Conservation (phyloP, 1,140 invertebrate species). For the Dryas iulia region DNA sequence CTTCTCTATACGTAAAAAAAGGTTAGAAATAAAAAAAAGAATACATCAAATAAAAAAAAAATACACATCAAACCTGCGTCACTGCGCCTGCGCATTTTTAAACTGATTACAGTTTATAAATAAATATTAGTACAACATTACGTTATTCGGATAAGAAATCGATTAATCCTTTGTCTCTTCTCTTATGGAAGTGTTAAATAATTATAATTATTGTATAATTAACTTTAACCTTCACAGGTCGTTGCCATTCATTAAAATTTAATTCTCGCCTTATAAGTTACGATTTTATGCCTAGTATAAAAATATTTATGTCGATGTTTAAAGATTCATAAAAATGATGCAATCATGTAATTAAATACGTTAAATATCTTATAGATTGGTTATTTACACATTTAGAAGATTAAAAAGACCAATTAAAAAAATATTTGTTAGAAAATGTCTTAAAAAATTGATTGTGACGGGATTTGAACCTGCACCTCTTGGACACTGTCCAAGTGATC, state of each 20-base stretch:
- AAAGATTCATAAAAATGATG: no score
- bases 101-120: constrained; percentile 1
- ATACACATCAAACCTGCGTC: neutral
- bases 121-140: constrained; percentile 7
- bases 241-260: constrained; percentile 2
- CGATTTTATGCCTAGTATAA: neutral
- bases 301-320: neutral
- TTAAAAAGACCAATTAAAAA: no score
- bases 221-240: constrained; percentile 12
- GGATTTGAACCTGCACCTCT: no score
- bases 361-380: no score
- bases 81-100: constrained; percentile 11
- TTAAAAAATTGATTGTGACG: no score
- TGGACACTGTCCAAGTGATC: no score
- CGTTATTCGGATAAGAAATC: constrained; percentile 12
- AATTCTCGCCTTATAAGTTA: neutral
- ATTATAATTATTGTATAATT: constrained; percentile 20
- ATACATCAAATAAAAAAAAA: no score
- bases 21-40: no score
- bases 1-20: no score
- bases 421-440: no score
- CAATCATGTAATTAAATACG: no score
- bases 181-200: constrained; percentile 19
- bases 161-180: constrained; percentile 20
- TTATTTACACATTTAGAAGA: no score